Conservation (phyloP, 2,113 vertebrate species). For the Chascanopsetta lugubris region DNA sequence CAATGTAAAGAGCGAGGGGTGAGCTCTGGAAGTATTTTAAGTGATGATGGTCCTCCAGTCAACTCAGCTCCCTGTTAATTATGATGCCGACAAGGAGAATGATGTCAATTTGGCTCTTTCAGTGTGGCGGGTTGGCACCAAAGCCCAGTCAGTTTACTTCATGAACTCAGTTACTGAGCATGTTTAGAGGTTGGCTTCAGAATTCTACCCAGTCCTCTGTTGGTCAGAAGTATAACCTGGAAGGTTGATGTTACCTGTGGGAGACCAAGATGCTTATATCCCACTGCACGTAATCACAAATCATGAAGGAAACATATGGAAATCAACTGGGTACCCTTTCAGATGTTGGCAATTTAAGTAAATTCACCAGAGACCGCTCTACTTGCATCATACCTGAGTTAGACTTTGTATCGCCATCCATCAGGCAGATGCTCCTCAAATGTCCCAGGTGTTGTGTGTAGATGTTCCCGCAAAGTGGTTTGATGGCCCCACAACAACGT, state of each 20-base stretch:
- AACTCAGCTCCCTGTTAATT: not conserved
- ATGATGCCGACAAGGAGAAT: conserved; percentile 13
- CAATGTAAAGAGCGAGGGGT: not conserved
- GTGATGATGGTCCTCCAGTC: not conserved
- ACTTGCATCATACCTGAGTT: not conserved
- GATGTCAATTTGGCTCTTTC: not conserved
- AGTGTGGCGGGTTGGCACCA: not conserved
- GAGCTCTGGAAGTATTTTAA: not conserved
- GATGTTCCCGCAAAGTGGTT: conserved; percentile 1
- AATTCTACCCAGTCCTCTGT: not conserved
- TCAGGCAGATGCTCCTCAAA: not conserved
- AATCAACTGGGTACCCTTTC: not conserved
- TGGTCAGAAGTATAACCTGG: not conserved
- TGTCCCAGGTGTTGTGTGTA: not conserved
- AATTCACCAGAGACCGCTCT: not conserved
- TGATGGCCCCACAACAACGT: conserved; percentile 8
- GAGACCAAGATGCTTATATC: not conserved
- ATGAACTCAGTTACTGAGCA: not conserved
- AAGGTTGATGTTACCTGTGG: not conserved
- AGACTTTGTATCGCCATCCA: not conserved
- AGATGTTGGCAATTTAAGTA: not conserved
- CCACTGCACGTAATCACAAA: not conserved
- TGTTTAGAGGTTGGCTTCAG: not conserved
- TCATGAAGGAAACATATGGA: not conserved
- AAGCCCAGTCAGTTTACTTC: not conserved